These are phyloP conservation scores for Columba janthina DNA, from an alignment of 2,113 vertebrate species.

Conservation along the genomic window DNA sequence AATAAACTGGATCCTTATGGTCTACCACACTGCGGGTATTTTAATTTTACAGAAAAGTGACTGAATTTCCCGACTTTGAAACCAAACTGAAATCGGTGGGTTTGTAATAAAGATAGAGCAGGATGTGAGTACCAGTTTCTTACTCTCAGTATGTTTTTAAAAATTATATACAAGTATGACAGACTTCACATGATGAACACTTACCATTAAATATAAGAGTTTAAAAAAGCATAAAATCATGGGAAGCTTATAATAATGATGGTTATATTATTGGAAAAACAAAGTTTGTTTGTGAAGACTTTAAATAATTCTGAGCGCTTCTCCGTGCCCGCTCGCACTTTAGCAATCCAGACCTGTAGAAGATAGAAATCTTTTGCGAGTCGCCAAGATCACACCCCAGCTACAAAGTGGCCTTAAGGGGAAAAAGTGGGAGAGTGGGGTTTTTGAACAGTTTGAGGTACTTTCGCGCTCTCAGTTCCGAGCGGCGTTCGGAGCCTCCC, in stretches of 20 bases:
- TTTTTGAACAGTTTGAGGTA: no score
- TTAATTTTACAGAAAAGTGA: background rate
- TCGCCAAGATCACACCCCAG: background rate
- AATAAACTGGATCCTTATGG: background rate
- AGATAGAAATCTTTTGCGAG: slow-evolving; percentile 25
- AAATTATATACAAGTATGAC: background rate
- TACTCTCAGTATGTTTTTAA: background rate
- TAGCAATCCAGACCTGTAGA: background rate
- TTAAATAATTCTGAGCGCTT: background rate
- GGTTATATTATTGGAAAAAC: background rate
- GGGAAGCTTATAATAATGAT: background rate
- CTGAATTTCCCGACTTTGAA: background rate
- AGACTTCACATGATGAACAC: background rate
- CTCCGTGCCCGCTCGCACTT: background rate
- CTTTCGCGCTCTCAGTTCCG: background rate
- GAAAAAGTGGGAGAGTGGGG: background rate
- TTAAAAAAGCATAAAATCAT: fast-evolving
- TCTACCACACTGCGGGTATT: background rate
- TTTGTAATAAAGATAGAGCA: background rate
- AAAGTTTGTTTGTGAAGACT: background rate
- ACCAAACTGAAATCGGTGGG: background rate
- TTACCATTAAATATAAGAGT: background rate
- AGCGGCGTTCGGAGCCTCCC: no score
- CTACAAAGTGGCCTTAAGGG: background rate
- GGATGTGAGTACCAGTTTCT: background rate